A percentile compares a stretch with the other conserved stretches of the same genome.
These are phyloP conservation scores for Galbula dea DNA, from an alignment of 2,113 vertebrate species.

Conservation along the genomic window DNA sequence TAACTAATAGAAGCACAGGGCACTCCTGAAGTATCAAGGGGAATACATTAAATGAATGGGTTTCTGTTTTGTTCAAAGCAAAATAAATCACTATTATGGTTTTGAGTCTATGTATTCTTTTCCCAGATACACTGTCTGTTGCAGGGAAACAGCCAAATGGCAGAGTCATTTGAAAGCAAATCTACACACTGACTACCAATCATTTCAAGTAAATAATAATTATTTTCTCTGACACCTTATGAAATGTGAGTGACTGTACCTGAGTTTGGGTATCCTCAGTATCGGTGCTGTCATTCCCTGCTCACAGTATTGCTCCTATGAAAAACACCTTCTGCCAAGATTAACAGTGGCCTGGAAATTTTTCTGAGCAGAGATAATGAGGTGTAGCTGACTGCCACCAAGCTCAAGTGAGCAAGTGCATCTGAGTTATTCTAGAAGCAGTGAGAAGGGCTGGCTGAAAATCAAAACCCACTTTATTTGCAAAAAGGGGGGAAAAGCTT, in stretches of 20 bases:
- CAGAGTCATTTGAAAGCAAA: background rate
- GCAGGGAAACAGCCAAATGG: background rate
- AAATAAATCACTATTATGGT: background rate
- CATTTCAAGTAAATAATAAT: background rate
- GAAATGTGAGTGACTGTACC: background rate
- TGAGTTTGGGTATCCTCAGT: background rate
- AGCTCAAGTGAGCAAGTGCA: background rate
- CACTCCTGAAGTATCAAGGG: background rate
- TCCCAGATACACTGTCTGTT: background rate
- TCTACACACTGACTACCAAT: background rate
- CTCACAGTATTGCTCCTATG: background rate
- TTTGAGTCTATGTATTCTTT: background rate
- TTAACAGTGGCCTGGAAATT: background rate
- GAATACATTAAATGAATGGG: background rate
- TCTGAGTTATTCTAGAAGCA: background rate
- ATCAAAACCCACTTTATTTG: background rate
- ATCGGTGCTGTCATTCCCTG: background rate
- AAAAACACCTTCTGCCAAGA: background rate
- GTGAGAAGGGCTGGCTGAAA: slow-evolving; percentile 12
- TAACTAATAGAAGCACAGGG: background rate
- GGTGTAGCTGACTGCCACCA: slow-evolving; percentile 27
- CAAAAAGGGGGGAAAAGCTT: background rate
- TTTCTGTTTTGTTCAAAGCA: background rate
- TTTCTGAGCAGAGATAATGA: slow-evolving; percentile 42
- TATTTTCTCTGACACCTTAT: slow-evolving; percentile 34